A percentile compares a stretch with the other conserved stretches of the same genome.
Conservation (phyloP, 2,797 vertebrate species). For the Pseudotriccus pelzelni region DNA sequence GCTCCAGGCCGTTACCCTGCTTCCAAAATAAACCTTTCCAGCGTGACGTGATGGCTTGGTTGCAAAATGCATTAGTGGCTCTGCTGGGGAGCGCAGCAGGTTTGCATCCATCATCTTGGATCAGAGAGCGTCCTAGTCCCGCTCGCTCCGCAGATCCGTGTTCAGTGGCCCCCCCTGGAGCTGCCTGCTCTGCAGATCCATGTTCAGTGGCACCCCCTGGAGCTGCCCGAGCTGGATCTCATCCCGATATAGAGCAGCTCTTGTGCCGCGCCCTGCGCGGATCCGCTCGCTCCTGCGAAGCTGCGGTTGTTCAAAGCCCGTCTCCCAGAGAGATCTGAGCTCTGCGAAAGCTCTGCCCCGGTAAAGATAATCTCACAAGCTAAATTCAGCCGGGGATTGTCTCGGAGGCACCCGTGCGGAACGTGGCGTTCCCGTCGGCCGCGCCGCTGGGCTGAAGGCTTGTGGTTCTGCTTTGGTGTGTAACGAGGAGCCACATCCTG, state of each 20-base stretch:
- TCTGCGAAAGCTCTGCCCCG: background rate
- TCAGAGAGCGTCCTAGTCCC: accelerated
- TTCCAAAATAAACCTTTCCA: background rate
- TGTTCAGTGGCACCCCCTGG: background rate
- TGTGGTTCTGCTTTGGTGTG: background rate
- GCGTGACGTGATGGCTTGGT: background rate
- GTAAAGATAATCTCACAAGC: background rate
- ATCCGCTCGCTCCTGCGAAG: accelerated
- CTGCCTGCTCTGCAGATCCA: too few species aligned
- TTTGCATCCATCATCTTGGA: background rate
- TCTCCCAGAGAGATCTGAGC: slow-evolving; percentile 5
- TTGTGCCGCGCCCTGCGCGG: background rate
- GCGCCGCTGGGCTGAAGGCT: background rate
- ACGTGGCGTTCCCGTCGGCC: accelerated
- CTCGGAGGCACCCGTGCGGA: background rate
- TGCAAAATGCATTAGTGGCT: background rate
- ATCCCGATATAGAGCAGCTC: background rate
- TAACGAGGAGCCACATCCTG: accelerated
- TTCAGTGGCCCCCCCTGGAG: too few species aligned
- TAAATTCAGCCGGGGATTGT: slow-evolving; percentile 15
- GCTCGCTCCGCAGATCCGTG: accelerated
- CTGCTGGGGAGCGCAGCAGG: background rate
- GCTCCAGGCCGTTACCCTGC: background rate
- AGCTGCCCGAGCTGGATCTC: background rate
- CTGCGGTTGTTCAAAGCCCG: background rate